phyloP scores from a whole-genome alignment of 92 coral and sea anemone species.

The Pocillopora grandis region DNA sequence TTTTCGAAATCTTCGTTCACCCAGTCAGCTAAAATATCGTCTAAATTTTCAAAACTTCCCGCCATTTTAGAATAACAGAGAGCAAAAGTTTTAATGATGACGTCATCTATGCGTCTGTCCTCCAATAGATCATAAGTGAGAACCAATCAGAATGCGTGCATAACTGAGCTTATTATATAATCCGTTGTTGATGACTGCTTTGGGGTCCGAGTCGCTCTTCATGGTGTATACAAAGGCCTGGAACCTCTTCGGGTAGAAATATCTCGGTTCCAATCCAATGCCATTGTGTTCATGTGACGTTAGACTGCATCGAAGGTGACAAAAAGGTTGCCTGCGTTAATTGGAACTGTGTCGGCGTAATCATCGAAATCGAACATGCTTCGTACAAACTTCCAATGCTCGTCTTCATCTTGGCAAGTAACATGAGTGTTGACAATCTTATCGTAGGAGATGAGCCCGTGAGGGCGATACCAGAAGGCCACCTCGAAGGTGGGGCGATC shows the following conservation, averaged over 20 bases:
- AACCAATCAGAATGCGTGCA: too few relatives aligned
- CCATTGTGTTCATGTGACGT: slow-evolving; percentile 39
- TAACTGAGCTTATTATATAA: too few relatives aligned
- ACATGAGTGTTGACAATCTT: slow-evolving; percentile 42
- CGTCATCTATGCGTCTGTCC: too few relatives aligned
- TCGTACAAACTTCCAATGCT: slow-evolving; percentile 45
- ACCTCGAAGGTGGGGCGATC: slow-evolving; percentile 61
- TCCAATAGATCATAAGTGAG: too few relatives aligned
- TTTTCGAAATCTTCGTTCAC: too few relatives aligned
- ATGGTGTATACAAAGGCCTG: slow-evolving; percentile 37
- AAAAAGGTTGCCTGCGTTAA: slow-evolving; percentile 68
- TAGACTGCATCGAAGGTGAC: slow-evolving; percentile 43
- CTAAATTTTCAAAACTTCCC: too few relatives aligned
- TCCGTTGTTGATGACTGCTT: slow-evolving; percentile 60
- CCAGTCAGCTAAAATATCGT: too few relatives aligned
- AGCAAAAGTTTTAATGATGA: too few relatives aligned
- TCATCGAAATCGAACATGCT: slow-evolving; percentile 55
- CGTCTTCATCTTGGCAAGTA: slow-evolving; percentile 23
- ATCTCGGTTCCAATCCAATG: slow-evolving; percentile 62
- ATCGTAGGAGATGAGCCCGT: slow-evolving; percentile 21
- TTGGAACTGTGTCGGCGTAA: slow-evolving; percentile 61
- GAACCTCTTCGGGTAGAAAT: slow-evolving; percentile 64
- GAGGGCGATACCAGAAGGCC: slow-evolving; percentile 38
- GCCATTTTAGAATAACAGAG: too few relatives aligned
- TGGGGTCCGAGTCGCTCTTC: slow-evolving; percentile 61